These are phyloP conservation scores for Actinia equina DNA, from an alignment of 64 coral and sea anemone species.

Conservation along the genomic window DNA sequence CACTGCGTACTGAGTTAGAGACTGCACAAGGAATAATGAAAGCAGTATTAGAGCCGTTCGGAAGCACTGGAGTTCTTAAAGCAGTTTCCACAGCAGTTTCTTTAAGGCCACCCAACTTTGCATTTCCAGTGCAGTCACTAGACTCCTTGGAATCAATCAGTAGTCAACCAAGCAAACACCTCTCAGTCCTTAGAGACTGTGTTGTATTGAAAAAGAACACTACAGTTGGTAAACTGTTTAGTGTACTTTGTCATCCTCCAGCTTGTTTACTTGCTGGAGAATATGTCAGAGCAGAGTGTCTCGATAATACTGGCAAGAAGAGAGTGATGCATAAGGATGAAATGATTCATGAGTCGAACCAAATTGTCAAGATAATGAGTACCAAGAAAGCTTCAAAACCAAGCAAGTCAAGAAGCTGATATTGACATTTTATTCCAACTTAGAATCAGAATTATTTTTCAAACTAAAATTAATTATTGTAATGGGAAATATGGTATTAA, in stretches of 20 bases:
- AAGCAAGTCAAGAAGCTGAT: slow-evolving; percentile 1
- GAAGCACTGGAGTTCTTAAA: slow-evolving; percentile 59
- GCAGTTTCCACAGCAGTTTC: slow-evolving; percentile 65
- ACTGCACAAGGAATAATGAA: slow-evolving; percentile 19
- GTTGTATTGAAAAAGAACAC: slow-evolving; percentile 74
- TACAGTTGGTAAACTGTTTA: slow-evolving; percentile 70
- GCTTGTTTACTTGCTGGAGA: slow-evolving; percentile 66
- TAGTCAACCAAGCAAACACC: slow-evolving; percentile 38
- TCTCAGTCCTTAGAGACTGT: slow-evolving; percentile 60
- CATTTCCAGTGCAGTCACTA: slow-evolving; percentile 69
- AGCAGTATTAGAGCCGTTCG: slow-evolving; percentile 40
- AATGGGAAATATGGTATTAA: too few relatives aligned
- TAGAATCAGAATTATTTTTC: background rate
- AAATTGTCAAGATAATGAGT: slow-evolving; percentile 83
- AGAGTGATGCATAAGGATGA: slow-evolving; percentile 77
- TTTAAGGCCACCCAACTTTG: slow-evolving; percentile 58
- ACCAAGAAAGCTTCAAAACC: slow-evolving; percentile 56
- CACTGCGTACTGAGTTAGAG: slow-evolving; percentile 6
- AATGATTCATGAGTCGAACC: slow-evolving; percentile 39
- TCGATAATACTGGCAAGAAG: slow-evolving; percentile 51
- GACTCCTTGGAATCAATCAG: slow-evolving; percentile 69
- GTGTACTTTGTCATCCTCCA: slow-evolving; percentile 61
- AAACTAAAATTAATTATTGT: background rate
- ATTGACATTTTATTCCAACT: background rate
- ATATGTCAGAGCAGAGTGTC: slow-evolving; percentile 78